Evolutionary conservation across 2,113 vertebrate genomes (phyloP), one percentile per base, ranked within the genome.

Genomic region (Steatornis caripensis): DNA sequence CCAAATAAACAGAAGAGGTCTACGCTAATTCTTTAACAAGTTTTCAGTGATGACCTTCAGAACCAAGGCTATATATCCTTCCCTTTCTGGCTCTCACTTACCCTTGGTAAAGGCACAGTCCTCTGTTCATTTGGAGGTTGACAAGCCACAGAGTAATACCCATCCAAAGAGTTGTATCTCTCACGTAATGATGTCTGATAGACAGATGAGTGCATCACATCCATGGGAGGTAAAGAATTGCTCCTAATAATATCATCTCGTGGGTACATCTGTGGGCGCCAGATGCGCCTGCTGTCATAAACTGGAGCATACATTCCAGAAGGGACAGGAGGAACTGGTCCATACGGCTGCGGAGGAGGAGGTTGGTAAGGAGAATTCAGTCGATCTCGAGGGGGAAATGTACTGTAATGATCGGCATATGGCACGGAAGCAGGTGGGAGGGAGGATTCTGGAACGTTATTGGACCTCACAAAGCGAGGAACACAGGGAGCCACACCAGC

Each of bases 251-350:
- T 99, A 45, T 99, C 99, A 91, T 99, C 99, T 82, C 99, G 98
- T 96, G 99, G 99, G 97, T 99, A 99, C 97, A 99, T 98, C 98
- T 99, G 98, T 21, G 99, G 99, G 91, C 99, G 98, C 99, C 99
- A 99, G 88, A 99, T 99, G 95, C 99, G 98, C 96, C 99, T 98
- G 98, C 99, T 99, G 98, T 99, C 99, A 2, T 99, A 99, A 46
- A 99, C 99, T 2, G 99, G 99, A 72, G 99, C 98, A 29, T 99
- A 99, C 97, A 99, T 98, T 84, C 99, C 98, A 92, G 98, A 98
- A 82, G 99, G 99, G 85, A 98, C 97, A 4, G 99, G 98, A 45
- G 98, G 98, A 94, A 99, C 98, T 13, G 98, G 98, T 60, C 99
- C 98, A 19, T 99, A 99, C 62, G 98, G 99, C 98, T 98, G 98